These are phyloP conservation scores for Marisa cornuarietis DNA, from an alignment of 1,140 invertebrate species.

Conservation along the genomic window DNA sequence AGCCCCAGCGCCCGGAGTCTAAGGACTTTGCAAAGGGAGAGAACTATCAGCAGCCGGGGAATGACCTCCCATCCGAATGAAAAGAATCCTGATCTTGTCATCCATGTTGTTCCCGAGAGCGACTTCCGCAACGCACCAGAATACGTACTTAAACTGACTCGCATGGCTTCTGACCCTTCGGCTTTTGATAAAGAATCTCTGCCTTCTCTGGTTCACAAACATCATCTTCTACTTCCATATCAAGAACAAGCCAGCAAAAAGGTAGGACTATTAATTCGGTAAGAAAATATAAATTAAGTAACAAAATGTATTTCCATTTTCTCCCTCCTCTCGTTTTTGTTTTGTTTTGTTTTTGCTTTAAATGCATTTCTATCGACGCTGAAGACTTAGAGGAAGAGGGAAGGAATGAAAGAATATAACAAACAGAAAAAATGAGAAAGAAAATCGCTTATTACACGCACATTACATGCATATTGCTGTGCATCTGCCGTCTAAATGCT, in stretches of 20 bases:
- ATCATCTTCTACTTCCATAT: conserved; percentile 6
- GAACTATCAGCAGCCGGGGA: too few relatives aligned
- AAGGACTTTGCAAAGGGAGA: too few relatives aligned
- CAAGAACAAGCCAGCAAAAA: conserved; percentile 15
- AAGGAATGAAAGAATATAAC: not conserved
- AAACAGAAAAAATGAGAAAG: not conserved
- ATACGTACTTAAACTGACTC: conserved; percentile 44
- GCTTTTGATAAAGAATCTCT: conserved; percentile 22
- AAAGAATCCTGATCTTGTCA: conserved; percentile 34
- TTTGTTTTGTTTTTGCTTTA: not conserved
- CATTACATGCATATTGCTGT: too few relatives aligned
- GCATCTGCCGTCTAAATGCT: too few relatives aligned
- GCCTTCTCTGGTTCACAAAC: not conserved
- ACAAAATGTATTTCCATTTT: not conserved
- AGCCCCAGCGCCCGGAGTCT: too few relatives aligned
- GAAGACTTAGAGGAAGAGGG: not conserved
- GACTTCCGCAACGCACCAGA: conserved; percentile 53
- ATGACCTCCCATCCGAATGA: conserved; percentile 2
- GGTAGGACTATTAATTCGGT: not conserved
- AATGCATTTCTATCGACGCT: not conserved
- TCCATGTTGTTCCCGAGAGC: conserved; percentile 37
- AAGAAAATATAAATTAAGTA: not conserved
- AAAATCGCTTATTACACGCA: not conserved
- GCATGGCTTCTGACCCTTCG: conserved; percentile 14
- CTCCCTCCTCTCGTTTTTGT: not conserved